These are phyloP conservation scores for Synanceia verrucosa DNA, from an alignment of 2,797 vertebrate genomes.

Conservation along the genomic window DNA sequence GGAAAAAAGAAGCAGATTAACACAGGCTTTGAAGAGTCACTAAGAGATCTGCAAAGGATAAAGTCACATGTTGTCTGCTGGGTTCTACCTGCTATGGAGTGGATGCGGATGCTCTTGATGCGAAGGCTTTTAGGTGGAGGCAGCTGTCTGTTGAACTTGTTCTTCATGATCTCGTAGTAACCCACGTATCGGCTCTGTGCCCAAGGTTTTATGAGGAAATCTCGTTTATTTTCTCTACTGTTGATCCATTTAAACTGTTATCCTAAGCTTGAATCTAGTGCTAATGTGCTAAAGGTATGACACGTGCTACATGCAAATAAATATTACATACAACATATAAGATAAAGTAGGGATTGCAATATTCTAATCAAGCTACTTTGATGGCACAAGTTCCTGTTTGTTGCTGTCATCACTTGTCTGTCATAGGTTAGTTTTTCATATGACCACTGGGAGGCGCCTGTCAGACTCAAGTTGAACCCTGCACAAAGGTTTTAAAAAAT, in stretches of 20 bases:
- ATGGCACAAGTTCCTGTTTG: too few relatives aligned
- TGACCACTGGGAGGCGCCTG: slow-evolving; percentile 1
- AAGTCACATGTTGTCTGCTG: neutral
- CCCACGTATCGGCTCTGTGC: slow-evolving; percentile 92
- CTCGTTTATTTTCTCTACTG: neutral
- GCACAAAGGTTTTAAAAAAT: neutral
- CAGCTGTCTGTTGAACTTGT: slow-evolving; percentile 84
- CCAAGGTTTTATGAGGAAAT: neutral
- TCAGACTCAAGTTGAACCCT: neutral
- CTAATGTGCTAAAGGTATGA: neutral
- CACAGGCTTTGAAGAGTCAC: too few relatives aligned
- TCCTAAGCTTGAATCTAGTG: neutral
- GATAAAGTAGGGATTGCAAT: neutral
- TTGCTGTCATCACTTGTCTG: neutral
- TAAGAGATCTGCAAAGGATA: neutral
- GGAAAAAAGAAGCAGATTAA: neutral
- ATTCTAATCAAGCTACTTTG: neutral
- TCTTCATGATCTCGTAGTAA: slow-evolving; percentile 95
- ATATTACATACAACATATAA: neutral
- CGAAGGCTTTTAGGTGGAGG: slow-evolving; percentile 85
- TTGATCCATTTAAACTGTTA: neutral
- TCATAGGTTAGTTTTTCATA: neutral
- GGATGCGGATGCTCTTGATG: slow-evolving; percentile 89
- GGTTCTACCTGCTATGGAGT: slow-evolving; percentile 88
- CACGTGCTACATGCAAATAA: neutral